Evolutionary conservation across 2,113 vertebrate genomes (phyloP).

Genomic region (Gallinago paraguaiae): DNA sequence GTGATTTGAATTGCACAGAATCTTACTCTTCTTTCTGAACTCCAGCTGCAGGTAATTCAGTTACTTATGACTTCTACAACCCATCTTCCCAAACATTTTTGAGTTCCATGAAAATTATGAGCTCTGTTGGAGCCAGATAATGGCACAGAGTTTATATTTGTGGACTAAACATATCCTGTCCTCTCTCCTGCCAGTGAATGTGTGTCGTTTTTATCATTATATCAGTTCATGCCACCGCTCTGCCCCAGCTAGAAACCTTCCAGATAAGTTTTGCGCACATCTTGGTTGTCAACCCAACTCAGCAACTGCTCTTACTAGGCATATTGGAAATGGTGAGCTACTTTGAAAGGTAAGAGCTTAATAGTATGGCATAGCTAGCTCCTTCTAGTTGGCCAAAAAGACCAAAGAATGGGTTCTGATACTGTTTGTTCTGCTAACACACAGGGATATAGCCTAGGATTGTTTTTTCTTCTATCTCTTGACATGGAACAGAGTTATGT

Average conservation of each 20-base stretch:
- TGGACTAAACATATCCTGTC: background rate
- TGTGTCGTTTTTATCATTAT: background rate
- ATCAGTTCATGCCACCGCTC: background rate
- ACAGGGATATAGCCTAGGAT: background rate
- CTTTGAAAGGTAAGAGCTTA: background rate
- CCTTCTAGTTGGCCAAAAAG: background rate
- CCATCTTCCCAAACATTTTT: background rate
- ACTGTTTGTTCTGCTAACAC: background rate
- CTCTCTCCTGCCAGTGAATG: background rate
- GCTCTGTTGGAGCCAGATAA: background rate
- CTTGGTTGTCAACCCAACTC: background rate
- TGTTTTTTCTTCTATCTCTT: background rate
- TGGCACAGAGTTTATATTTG: background rate
- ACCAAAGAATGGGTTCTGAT: background rate
- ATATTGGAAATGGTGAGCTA: background rate
- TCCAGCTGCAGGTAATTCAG: background rate
- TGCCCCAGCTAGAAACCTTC: background rate
- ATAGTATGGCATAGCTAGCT: background rate
- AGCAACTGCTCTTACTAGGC: background rate
- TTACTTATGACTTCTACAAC: background rate
- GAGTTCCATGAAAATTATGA: background rate
- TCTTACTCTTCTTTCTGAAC: background rate
- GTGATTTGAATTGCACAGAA: background rate
- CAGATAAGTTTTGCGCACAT: background rate
- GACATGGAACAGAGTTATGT: fast-evolving